Base-by-base conservation (phyloP, 2,888 invertebrate genomes). In the Latrodectus hesperus region DNA sequence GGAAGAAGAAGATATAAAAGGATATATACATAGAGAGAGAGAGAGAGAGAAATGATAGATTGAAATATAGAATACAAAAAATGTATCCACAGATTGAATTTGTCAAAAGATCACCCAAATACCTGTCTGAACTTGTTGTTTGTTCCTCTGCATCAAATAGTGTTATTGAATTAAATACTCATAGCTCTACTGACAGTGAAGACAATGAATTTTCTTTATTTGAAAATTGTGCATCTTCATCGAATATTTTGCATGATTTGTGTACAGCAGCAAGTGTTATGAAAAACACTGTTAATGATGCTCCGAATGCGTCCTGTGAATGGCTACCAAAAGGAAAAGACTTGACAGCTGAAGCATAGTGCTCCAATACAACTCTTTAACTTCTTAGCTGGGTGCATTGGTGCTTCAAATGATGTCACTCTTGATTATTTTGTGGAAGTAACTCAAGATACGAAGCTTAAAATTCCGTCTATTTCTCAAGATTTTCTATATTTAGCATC, bases 111-210 rank as follows among this genome's bases (percentile, higher is more conserved):
- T 38, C 12, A 26, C 4, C 22, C 4, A n/a, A 16, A 26, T 26
- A 71, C n/a, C 16, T 26, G n/a, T 71, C 38, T 49, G 49, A 71
- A 71, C 71, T 71, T 71, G 71, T 71, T 22, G n/a, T 60, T n/a
- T 60, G 60, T n/a, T 60, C 60, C 8, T 60, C 60, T 16, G 4
- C 11, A 60, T 12, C 60, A 60, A 16, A 12, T 16, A 60, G 11
- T 6, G 11, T 60, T 16, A 16, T 60, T 12, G n/a, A 60, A 60
- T 60, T 60, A n/a, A n/a, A 60, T 60, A 5, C n/a, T n/a, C n/a
- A n/a, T 60, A n/a, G 60, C 10, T 60, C 60, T 16, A 60, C 60
- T 60, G 60, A 60, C n/a, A 38, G 22, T 22, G 22, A 22, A 22
- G 22, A 22, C 22, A 22, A 22, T 1, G 22, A 22, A 22, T 22